Percentiles rank a stretch among this genome's conserved stretches.
Evolutionary conservation across 2,888 invertebrate genomes (phyloP).

Genomic region (Nephrotoma appendiculata): DNA sequence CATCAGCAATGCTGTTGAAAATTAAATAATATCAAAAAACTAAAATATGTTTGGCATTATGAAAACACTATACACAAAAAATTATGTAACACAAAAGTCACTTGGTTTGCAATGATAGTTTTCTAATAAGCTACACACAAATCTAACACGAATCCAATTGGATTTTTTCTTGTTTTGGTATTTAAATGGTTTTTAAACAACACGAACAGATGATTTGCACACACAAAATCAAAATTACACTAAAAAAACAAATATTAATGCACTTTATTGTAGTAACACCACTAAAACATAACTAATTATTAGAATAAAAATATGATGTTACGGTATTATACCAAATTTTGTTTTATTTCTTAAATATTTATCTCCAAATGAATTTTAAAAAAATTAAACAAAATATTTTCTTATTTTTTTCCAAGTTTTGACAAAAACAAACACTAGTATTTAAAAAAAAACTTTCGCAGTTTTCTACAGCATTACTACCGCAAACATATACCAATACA

Average conservation of each 20-base stretch:
- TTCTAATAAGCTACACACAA: neutral
- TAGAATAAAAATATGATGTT: neutral
- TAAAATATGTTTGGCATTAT: neutral
- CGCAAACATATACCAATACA: neutral
- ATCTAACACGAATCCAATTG: neutral
- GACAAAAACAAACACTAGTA: neutral
- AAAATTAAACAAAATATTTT: neutral
- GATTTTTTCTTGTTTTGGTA: neutral
- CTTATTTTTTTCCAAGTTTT: neutral
- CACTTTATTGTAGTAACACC: neutral
- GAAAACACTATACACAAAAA: neutral
- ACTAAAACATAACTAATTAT: neutral
- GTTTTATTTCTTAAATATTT: neutral
- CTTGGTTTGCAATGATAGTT: neutral
- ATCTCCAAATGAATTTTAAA: neutral
- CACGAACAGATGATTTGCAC: neutral
- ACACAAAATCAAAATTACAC: neutral
- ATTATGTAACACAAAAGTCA: neutral
- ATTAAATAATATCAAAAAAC: neutral
- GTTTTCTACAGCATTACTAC: conserved; percentile 4
- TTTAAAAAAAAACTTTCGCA: conserved; percentile 1
- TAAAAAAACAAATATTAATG: neutral
- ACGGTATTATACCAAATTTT: neutral
- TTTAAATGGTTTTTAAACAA: neutral
- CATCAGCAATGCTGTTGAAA: neutral